Evolutionary conservation across 1,140 invertebrate genomes (phyloP), one percentile per base, ranked within the genome.

Genomic region (Drosophila tristis): DNA sequence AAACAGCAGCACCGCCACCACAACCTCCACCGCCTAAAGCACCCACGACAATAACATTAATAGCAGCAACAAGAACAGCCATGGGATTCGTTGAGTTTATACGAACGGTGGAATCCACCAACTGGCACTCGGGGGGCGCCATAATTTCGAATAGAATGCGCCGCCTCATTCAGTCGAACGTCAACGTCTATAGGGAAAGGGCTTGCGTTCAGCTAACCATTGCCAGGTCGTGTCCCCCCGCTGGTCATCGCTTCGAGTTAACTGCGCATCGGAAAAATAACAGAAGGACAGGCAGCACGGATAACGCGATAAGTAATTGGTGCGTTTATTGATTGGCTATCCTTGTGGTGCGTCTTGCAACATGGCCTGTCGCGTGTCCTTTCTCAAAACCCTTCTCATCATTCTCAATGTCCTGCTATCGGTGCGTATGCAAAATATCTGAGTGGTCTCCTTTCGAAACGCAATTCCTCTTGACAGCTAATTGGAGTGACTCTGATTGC

Each of bases 401-500:
- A 70, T 85, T 6, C 43, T 91, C 2, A 91, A 91, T 78, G 80
- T 91, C 62, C 62, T 91, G 72, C 71, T 91, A 31, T 67, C 90
- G 90, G 90, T 91, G 77, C 74, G 90, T 91, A 77, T 80, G 48
- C 49, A 61, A 74, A 68, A 90, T 78, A 63, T 67, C 25, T 53
- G 3, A 35, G 15, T 44, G 56, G 35, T 47, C 49, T 8, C 23
- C 7, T 13, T 15, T 15, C 1, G 29, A 15, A 31, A 15, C 49
- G 23, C 11, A 3, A 31, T 31, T 54, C 11, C 35, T 50, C 8
- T 35, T 73, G 59, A 13, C 71, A 91, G 90, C 58, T 91, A 55
- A 79, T 91, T 78, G 90, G 90, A 47, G 80, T 91, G 48, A 71
- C 86, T 7, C 43, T 91, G 45, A 90, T 91, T 62, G 90, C 90